These are phyloP conservation scores for Pedicia rivosa DNA, from an alignment of 2,888 invertebrate genomes.

Conservation along the genomic window DNA sequence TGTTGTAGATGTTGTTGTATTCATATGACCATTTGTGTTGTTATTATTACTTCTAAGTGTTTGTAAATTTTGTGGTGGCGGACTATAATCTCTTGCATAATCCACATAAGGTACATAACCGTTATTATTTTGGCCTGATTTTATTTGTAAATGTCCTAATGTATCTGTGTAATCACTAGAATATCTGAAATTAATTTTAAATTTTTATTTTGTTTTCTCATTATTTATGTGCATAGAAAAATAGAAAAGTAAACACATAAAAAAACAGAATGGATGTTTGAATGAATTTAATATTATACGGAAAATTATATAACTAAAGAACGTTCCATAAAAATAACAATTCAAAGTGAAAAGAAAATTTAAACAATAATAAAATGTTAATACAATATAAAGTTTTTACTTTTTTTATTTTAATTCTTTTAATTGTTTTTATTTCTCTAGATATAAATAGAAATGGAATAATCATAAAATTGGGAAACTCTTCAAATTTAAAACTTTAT, in stretches of 20 bases:
- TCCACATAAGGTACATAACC: slow-evolving; percentile 81
- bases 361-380: no score
- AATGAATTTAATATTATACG: no score
- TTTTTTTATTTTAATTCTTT: no score
- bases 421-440: slow-evolving; percentile 5
- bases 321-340: no score
- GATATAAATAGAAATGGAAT: no score
- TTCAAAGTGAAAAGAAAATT: no score
- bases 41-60: slow-evolving; percentile 7
- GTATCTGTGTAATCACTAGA: slow-evolving; percentile 28
- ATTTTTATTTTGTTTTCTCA: not conserved
- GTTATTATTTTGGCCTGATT: slow-evolving; percentile 56
- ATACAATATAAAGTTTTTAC: no score
- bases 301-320: no score
- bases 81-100: slow-evolving; percentile 77
- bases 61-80: slow-evolving; percentile 38
- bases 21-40: slow-evolving; percentile 4
- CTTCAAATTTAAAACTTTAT: not conserved
- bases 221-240: not conserved
- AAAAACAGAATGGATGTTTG: not conserved
- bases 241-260: slow-evolving; percentile 1
- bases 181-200: slow-evolving; percentile 19
- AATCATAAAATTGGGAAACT: no score
- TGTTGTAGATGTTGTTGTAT: slow-evolving; percentile 7
- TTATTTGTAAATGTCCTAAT: slow-evolving; percentile 16